Evolutionary conservation across 2,113 vertebrate genomes (phyloP).

Genomic region (Microcebus ravelobensis): DNA sequence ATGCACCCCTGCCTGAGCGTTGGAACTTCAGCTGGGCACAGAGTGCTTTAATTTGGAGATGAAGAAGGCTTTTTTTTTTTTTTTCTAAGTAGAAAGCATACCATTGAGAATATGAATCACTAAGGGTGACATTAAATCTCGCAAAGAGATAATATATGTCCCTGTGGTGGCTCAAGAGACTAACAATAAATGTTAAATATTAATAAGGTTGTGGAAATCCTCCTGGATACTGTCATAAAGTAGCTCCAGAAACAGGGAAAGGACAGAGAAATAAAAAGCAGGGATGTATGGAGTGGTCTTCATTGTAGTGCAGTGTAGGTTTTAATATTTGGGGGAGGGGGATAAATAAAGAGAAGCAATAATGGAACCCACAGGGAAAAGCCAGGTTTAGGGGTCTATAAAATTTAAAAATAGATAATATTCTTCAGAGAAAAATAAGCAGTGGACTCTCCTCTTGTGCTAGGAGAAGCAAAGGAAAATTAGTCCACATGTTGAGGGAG

Average conservation of each 20-base stretch:
- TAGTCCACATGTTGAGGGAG: background rate
- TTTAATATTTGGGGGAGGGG: background rate
- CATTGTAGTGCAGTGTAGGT: too few relatives aligned
- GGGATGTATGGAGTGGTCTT: background rate
- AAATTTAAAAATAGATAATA: background rate
- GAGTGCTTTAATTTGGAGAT: constrained; percentile 3
- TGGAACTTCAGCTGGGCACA: background rate
- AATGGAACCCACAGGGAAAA: background rate
- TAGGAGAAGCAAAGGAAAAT: background rate
- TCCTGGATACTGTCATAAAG: constrained; percentile 8
- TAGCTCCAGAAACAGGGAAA: background rate
- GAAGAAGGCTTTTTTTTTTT: background rate
- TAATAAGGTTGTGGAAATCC: constrained; percentile 56
- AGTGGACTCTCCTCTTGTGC: background rate
- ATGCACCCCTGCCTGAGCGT: background rate
- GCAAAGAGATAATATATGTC: constrained; percentile 61
- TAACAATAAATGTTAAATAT: constrained; percentile 69
- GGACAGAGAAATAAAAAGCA: background rate
- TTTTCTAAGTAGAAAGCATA: background rate
- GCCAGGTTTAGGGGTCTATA: background rate
- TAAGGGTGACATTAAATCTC: constrained; percentile 54
- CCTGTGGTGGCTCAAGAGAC: constrained; percentile 43
- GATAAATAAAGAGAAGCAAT: background rate
- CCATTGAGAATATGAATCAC: constrained; percentile 59
- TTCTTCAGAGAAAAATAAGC: background rate